Evolutionary conservation across 2,113 vertebrate species (phyloP).

Genomic region (Pygoscelis adeliae): DNA sequence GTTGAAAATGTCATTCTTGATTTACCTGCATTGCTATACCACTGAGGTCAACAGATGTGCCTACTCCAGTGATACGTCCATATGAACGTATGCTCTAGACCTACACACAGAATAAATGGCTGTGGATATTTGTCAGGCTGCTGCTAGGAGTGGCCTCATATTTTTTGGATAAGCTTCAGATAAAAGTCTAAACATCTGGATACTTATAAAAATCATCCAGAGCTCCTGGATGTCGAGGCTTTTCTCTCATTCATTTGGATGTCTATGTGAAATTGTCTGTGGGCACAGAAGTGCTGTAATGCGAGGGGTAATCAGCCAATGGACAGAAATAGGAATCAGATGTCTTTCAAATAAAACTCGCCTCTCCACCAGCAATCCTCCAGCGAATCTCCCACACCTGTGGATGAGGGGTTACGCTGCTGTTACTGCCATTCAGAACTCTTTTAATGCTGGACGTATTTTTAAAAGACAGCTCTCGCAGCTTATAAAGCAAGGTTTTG

Average conservation of each 20-base stretch:
- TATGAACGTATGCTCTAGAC: background rate
- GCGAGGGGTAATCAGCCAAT: background rate
- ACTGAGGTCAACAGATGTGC: background rate
- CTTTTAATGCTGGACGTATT: constrained; percentile 25
- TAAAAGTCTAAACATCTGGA: constrained; percentile 41
- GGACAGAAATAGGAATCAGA: constrained; percentile 61
- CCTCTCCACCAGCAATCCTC: constrained; percentile 31
- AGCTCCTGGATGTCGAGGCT: constrained; percentile 15
- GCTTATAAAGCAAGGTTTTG: constrained; percentile 65
- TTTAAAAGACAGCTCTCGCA: constrained; percentile 50
- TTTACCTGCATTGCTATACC: background rate
- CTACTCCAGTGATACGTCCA: rapidly evolving
- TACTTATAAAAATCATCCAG: constrained; percentile 33
- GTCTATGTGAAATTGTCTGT: constrained; percentile 8
- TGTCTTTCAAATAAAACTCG: constrained; percentile 34
- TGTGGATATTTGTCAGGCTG: constrained; percentile 17
- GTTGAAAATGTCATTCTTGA: background rate
- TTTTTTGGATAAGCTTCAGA: constrained; percentile 39
- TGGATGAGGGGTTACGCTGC: background rate
- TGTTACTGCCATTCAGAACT: constrained; percentile 49
- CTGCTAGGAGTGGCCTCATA: constrained; percentile 11
- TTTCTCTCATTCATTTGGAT: constrained; percentile 28
- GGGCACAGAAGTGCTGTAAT: constrained; percentile 48
- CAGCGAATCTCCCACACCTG: constrained; percentile 55
- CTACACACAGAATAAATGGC: background rate